Conservation (phyloP, 1,140 invertebrate genomes). For the Macrotrachela quadricornifera region DNA sequence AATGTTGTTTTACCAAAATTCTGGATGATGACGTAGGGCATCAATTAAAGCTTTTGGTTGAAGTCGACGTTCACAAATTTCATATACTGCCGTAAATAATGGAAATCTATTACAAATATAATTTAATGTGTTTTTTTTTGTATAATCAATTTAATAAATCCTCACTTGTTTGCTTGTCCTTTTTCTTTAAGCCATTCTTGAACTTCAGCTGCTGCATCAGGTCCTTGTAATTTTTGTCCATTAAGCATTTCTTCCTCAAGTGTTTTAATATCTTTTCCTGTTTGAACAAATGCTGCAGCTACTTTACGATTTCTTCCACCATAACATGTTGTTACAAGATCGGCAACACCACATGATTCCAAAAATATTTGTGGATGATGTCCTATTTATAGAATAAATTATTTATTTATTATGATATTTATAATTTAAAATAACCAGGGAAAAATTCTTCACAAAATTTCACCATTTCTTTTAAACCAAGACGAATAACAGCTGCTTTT, state of each 20-base stretch:
- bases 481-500: constrained; percentile 86
- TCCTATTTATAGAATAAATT: no score
- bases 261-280: constrained; percentile 49
- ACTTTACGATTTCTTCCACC: constrained; percentile 83
- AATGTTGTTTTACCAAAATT: constrained; percentile 69
- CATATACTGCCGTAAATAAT: constrained; percentile 74
- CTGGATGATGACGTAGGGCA: constrained; percentile 76
- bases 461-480: constrained; percentile 66
- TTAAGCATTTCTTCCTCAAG: constrained; percentile 86
- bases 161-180: no score
- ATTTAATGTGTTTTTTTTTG: no score
- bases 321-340: constrained; percentile 95
- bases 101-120: no score
- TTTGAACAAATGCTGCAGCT: constrained; percentile 72
- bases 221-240: constrained; percentile 91
- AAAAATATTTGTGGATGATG: constrained; percentile 63
- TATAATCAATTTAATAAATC: no score
- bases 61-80: constrained; percentile 64
- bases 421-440: constrained; percentile 12
- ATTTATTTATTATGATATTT: no score
- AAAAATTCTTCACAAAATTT: constrained; percentile 25
- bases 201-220: constrained; percentile 83
- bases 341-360: constrained; percentile 93
- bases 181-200: no score
- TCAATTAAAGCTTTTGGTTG: constrained; percentile 59